Evolutionary conservation across 53 echinoderm and acorn worm species (phyloP).

Genomic region (Paracentrotus lividus): DNA sequence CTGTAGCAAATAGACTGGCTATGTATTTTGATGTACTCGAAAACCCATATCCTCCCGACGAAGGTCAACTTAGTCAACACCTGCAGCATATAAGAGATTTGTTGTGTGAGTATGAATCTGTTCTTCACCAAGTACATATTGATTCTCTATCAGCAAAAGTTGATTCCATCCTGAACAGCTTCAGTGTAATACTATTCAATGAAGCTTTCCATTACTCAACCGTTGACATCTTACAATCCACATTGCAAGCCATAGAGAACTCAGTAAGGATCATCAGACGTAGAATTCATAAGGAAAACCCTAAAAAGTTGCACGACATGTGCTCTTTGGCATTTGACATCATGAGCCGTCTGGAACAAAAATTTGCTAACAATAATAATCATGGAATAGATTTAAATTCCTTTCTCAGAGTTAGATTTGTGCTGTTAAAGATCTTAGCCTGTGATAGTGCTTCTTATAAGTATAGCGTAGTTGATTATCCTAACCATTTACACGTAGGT

Average conservation of each 20-base stretch:
- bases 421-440: background rate
- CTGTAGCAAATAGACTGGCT: background rate
- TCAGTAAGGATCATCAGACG: background rate
- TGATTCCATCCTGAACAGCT: background rate
- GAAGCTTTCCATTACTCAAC: background rate
- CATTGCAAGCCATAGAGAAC: background rate
- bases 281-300: background rate
- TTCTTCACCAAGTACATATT: background rate
- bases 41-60: too few relatives aligned
- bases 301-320: background rate
- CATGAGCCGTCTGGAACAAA: background rate
- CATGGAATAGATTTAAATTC: too few relatives aligned
- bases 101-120: background rate
- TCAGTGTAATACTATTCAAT: conserved; percentile 21
- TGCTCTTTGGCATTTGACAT: background rate
- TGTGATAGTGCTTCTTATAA: conserved; percentile 1
- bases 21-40: background rate
- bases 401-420: background rate
- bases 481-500: too few relatives aligned
- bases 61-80: background rate
- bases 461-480: too few relatives aligned
- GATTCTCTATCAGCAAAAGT: background rate
- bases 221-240: conserved; percentile 6
- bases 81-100: background rate
- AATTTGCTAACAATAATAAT: too few relatives aligned